Evolutionary conservation across 2,797 vertebrate genomes (phyloP), one percentile per base, ranked within the genome.

Genomic region (Lerista edwardsae): DNA sequence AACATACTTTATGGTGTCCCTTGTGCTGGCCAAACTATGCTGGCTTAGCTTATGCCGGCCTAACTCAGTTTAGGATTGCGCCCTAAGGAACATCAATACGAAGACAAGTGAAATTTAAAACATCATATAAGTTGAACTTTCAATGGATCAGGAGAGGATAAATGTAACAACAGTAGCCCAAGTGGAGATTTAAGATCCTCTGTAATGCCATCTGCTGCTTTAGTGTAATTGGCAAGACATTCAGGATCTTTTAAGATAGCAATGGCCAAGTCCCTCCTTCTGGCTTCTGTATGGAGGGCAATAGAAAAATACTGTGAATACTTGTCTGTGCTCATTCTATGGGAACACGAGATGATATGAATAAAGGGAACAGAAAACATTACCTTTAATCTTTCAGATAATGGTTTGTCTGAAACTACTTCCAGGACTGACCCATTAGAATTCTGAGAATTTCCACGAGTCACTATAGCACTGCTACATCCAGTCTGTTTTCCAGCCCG

Each of bases 381-480:
- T 93, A 99, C 98, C 97, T 99, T 98, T 12, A 99, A 91, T 61
- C 97, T 97, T 34, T 99, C 97, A 3, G 96, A 96, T 81, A 99
- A 95, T 0, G 98, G 97, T 86, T 95, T 96, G 69, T 97, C 97
- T 0, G 97, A 95, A 69, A 95, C 75, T 2, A 96, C 94, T 81
- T 99, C 95, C 0, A 99, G 97, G 72, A 99, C 69, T 41, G 98
- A 99, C 75, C 90, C 94, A 77, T 96, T 97, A 51, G 94, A 90
- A 57, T 96, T 88, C 87, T 96, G 96, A 3, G 86, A 84, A 82
- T 76, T 87, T 67, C 57, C 47, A 44, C 97, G 96, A 84, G 91
- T 88, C 6, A 97, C 97, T 0, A 88, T 84, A 41, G 96, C 94
- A 1, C 98, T 91, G 91, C 94, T 96, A 84, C 95, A 72, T 1